Percentiles rank a stretch among this genome's conserved stretches.
These are phyloP conservation scores for Ibidorhyncha struthersii DNA, from an alignment of 2,113 vertebrate genomes.

Conservation along the genomic window DNA sequence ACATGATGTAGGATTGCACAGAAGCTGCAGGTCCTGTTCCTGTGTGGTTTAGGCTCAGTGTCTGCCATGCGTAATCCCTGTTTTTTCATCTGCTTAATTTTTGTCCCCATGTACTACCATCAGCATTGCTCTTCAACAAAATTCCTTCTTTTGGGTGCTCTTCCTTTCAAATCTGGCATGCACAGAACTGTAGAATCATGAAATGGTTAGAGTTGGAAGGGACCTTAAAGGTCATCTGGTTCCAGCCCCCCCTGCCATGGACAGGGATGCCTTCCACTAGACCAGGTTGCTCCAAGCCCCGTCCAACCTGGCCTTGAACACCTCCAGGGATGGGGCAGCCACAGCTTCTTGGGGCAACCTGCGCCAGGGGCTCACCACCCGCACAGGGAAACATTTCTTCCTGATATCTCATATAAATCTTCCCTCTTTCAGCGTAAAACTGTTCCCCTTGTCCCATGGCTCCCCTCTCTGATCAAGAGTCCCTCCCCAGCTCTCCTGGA, in stretches of 20 bases:
- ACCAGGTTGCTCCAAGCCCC: neutral
- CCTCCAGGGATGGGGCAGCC: neutral
- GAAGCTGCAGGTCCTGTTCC: neutral
- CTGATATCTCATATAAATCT: neutral
- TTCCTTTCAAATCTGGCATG: neutral
- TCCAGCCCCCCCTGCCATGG: neutral
- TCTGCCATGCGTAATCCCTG: neutral
- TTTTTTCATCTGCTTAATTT: neutral
- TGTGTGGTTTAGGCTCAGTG: neutral
- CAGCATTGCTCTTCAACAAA: neutral
- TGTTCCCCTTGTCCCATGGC: neutral
- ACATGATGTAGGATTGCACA: neutral
- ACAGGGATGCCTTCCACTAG: neutral
- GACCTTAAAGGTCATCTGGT: neutral
- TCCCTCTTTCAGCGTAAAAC: neutral
- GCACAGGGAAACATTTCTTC: neutral
- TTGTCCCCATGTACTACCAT: neutral
- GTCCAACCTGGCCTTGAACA: neutral
- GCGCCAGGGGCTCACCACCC: neutral
- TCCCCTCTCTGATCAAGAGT: neutral
- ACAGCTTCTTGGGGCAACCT: neutral
- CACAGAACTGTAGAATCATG: neutral
- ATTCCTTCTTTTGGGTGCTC: neutral
- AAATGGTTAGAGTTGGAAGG: neutral
- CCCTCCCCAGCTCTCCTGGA: neutral